Evolutionary conservation across 2,113 vertebrate genomes (phyloP).

Genomic region (Mormyrus lacerda): DNA sequence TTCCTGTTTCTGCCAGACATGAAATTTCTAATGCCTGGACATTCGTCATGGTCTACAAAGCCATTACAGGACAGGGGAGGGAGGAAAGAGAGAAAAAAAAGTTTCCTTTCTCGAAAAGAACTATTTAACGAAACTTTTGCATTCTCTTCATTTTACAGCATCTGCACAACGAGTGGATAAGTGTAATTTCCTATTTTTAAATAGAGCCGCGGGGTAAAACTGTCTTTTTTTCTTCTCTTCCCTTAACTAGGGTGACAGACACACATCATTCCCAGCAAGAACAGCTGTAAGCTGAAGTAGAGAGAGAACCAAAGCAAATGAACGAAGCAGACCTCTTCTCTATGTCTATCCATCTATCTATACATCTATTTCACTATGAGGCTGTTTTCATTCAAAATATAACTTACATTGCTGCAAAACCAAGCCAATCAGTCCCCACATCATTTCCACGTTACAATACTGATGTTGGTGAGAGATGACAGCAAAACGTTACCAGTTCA

Average conservation of each 20-base stretch:
- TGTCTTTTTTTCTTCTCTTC: background rate
- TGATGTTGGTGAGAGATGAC: background rate
- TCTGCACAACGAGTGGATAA: conserved; percentile 30
- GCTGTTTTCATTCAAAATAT: background rate
- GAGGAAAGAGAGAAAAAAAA: conserved; percentile 1
- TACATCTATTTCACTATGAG: background rate
- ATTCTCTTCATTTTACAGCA: conserved; percentile 33
- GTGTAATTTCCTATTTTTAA: conserved; percentile 44
- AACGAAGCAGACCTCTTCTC: background rate
- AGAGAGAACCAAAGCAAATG: background rate
- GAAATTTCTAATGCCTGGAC: conserved; percentile 65
- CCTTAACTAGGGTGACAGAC: background rate
- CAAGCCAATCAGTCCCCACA: background rate
- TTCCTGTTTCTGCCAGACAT: conserved; percentile 67
- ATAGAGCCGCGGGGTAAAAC: conserved; percentile 36
- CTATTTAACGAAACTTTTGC: conserved; percentile 27
- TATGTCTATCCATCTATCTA: background rate
- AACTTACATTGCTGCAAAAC: background rate
- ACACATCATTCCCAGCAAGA: background rate
- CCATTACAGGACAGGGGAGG: conserved; percentile 49
- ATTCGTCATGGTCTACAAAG: conserved; percentile 66
- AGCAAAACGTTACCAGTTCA: background rate
- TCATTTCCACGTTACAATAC: background rate
- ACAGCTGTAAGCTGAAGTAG: background rate
- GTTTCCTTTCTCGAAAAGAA: conserved; percentile 16